Evolutionary conservation across 2,888 invertebrate species (phyloP).

Genomic region (Cyaniris semiargus): DNA sequence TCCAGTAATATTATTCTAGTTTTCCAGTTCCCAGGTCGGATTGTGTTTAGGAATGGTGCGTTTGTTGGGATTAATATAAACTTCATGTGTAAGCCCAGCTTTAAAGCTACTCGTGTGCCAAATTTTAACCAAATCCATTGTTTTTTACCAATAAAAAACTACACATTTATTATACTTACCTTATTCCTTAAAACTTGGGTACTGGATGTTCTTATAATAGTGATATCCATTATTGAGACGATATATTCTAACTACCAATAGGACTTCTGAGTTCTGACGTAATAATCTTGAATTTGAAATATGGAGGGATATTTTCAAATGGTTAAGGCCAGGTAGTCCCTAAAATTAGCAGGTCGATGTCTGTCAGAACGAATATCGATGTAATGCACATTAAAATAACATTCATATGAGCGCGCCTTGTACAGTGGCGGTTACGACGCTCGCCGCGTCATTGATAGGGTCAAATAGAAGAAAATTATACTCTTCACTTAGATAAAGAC

Average conservation of each 20-base stretch:
- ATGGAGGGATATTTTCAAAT: neutral
- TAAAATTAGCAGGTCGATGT: no score
- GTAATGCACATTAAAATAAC: no score
- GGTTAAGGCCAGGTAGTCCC: no score
- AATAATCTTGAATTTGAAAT: neutral
- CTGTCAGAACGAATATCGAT: no score
- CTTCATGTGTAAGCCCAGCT: neutral
- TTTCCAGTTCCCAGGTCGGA: constrained; percentile 8
- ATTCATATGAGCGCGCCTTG: no score
- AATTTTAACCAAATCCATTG: constrained; percentile 9
- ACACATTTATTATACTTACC: neutral
- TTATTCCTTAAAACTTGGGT: neutral
- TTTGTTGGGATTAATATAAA: neutral
- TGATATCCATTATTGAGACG: neutral
- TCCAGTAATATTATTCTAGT: constrained; percentile 5
- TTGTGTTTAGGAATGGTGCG: neutral
- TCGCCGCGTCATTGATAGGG: no score
- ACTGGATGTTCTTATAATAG: neutral
- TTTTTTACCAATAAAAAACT: constrained; percentile 7
- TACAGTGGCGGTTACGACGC: no score
- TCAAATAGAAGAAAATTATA: no score
- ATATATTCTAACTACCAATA: neutral
- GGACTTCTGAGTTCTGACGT: neutral
- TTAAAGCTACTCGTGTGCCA: constrained; percentile 8
- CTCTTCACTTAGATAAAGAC: no score